Base-by-base conservation (phyloP, 1,140 invertebrate species). In the Elymnias hypermnestra region DNA sequence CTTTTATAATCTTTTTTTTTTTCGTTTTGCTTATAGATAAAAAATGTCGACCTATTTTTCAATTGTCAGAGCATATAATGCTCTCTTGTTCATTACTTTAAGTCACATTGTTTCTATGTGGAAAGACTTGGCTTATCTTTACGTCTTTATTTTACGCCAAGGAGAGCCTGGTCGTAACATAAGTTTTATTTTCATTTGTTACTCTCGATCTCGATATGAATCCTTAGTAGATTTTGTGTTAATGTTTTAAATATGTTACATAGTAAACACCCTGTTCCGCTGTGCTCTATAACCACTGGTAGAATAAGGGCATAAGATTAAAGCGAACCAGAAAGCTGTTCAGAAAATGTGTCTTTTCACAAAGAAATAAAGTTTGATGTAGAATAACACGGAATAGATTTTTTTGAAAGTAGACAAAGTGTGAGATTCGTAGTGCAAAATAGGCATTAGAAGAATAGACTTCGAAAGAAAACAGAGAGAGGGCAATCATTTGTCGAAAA, bases 311-410 rank as follows among this genome's bases (percentile, higher is more conserved):
- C 54, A 53, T 47, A 44, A 48, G 47, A 53, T 66, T 58, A 61
- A 63, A 69, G 65, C 72, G 76, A 72, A 69, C 72, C 68, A 69
- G 47, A 58, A 53, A 59, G 53, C 31, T 43, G 72, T 78, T 91
- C 92, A 93, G 93, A 94, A 94, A 94, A 94, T 94, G 92, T 94
- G 92, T 94, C 92, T 93, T 94, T 90, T 92, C 92, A 93, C 92
- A 91, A 88, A 90, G 88, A 90, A 87, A 87, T 83, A 75, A 72
- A 58, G 55, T 58, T 52, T 53, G 44, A 74, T 39, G 58, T 77
- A 72, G 63, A 67, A 47, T 51, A 55, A 64, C 62, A 69, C 57
- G 54, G 54, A 78, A 77, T 83, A 86, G 79, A 83, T 86, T 86
- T 86, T 83, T 86, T 86, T 83, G 79, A 86, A 86, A 86, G 82